Evolutionary conservation across 64 coral and sea anemone species (phyloP), one percentile per base, ranked within the genome.

Genomic region (Stichodactyla mertensii): DNA sequence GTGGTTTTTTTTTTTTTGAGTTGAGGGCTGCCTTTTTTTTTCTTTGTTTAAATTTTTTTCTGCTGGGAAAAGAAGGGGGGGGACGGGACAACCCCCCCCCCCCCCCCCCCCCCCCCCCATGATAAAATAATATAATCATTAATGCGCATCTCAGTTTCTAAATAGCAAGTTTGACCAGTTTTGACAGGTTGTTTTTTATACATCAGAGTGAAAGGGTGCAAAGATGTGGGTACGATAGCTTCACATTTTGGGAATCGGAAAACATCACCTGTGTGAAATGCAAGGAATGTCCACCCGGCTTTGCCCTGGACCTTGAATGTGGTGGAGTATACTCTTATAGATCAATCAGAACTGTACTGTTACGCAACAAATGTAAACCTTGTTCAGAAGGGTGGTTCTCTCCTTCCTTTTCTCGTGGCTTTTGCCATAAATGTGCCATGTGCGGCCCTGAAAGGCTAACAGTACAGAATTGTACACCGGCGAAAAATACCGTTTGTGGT

Each of bases 331-430:
- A 13, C 10, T 18, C 0, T 66, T 0, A n/a, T 0, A 4, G n/a
- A 10, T 24, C 6, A 28, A 82, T 26, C 19, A 0, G 8, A 19
- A n/a, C 62, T 57, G 7, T 57, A 57, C 0, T 57, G 2, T 10
- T 10, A 57, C 13, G 7, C 0, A 57, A 57, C 6, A 66, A 57
- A 24, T 88, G 77, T 9, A 82, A 64, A 36, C 53, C 54, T 19
- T 89, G 88, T 18, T 9, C 88, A 16, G 11, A 13, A 4, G 82
- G 80, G 15, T 16, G 69, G 4, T 89, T 74, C 53, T 89, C 88
- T 19, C 81, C 71, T 84, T 57, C 80, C 0, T 77, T n/a, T 10
- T 89, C 88, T 4, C 52, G 59, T 1, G 28, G 28, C 28, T 79
- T 64, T 55, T 56, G 26, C 53, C 84, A 82, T 62, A 89, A 77